These are phyloP conservation scores for Stegostoma tigrinum DNA, from an alignment of 2,113 vertebrate species.

Conservation along the genomic window DNA sequence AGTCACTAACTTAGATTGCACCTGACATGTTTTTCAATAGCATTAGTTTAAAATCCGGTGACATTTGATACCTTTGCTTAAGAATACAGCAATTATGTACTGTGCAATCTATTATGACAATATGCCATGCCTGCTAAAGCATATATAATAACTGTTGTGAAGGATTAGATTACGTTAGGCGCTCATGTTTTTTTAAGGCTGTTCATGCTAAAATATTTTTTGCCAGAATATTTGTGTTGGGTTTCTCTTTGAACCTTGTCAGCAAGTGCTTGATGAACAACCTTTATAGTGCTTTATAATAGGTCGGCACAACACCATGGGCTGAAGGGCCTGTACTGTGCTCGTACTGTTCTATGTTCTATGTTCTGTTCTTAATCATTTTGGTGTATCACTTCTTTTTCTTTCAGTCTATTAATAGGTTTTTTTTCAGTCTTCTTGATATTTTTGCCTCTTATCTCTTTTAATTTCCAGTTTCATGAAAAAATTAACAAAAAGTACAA, in stretches of 20 bases:
- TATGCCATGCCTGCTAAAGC: neutral
- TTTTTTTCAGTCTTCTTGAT: neutral
- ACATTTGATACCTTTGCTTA: neutral
- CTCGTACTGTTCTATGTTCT: too few species aligned
- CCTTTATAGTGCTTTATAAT: neutral
- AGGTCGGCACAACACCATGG: too few species aligned
- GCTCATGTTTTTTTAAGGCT: neutral
- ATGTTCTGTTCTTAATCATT: too few species aligned
- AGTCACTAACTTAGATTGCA: neutral
- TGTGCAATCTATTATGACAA: neutral
- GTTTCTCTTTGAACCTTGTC: neutral
- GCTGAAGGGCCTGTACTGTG: too few species aligned
- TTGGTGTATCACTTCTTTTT: neutral
- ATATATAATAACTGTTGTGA: neutral
- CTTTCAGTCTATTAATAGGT: neutral
- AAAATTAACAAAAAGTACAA: neutral
- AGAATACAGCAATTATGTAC: neutral
- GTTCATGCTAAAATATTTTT: neutral
- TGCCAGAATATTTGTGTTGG: neutral
- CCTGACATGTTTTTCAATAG: neutral
- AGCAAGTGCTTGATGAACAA: neutral
- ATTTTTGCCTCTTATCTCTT: neutral
- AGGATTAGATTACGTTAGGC: neutral
- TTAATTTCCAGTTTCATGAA: neutral
- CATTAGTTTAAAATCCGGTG: neutral